These are phyloP conservation scores for Colinus virginianus DNA, from an alignment of 2,113 vertebrate genomes.

Conservation along the genomic window DNA sequence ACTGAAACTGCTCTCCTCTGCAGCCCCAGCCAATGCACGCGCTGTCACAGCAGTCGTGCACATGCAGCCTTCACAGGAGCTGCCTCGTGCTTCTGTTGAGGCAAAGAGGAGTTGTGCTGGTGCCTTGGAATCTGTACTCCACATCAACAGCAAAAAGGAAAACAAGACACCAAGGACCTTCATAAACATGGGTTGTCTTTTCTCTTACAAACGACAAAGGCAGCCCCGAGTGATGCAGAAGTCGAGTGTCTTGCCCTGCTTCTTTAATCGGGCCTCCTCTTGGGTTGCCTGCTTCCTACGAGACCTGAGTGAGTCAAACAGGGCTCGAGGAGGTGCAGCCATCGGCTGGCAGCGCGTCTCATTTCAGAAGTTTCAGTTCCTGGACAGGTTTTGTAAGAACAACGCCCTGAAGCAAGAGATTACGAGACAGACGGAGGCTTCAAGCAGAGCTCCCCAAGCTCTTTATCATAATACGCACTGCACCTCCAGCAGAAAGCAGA, in stretches of 20 bases:
- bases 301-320: not conserved
- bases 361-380: conserved; percentile 23
- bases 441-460: accelerated
- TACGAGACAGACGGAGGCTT: accelerated
- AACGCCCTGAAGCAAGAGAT: not conserved
- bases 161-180: not conserved
- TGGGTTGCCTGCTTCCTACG: not conserved
- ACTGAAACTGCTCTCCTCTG: not conserved
- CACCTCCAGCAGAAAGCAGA: not conserved
- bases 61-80: not conserved
- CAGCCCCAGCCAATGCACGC: not conserved
- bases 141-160: not conserved
- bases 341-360: not conserved
- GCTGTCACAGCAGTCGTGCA: accelerated
- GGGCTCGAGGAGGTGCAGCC: not conserved
- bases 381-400: not conserved
- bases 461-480: accelerated
- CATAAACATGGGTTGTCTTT: not conserved
- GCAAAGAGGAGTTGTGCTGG: not conserved
- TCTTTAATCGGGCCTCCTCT: not conserved
- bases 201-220: not conserved
- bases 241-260: not conserved
- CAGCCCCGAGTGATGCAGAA: not conserved
- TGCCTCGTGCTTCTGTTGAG: not conserved
- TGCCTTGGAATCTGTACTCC: not conserved